Evolutionary conservation across 2,113 vertebrate species (phyloP).

Genomic region (Scolopax mira): DNA sequence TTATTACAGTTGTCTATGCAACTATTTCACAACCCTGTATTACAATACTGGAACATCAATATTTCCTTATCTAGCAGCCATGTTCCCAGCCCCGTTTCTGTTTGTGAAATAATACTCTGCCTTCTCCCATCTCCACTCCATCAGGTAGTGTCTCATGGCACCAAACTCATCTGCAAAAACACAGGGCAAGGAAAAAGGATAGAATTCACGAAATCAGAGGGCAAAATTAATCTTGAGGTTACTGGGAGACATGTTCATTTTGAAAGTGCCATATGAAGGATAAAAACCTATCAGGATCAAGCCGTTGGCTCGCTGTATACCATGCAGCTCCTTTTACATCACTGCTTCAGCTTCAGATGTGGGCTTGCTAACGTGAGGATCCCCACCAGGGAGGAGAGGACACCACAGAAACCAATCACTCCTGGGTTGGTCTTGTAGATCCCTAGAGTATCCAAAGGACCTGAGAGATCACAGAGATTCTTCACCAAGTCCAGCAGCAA

Average conservation of each 20-base stretch:
- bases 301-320: background rate
- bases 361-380: conserved; percentile 82
- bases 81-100: background rate
- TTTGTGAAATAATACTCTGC: background rate
- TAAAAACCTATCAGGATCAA: background rate
- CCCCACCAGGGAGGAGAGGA: conserved; percentile 91
- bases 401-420: conserved; percentile 84
- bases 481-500: conserved; percentile 87
- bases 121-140: background rate
- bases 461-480: conserved; percentile 89
- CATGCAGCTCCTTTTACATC: background rate
- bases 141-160: background rate
- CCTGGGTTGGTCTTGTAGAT: conserved; percentile 84
- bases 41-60: background rate
- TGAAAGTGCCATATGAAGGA: background rate
- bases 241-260: background rate
- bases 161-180: background rate
- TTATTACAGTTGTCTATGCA: background rate
- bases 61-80: conserved; percentile 23
- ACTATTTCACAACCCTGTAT: conserved; percentile 21
- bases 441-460: conserved; percentile 85
- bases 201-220: background rate
- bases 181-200: background rate
- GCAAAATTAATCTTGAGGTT: background rate
- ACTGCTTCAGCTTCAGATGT: conserved; percentile 78